Base-by-base conservation (phyloP, 2,113 vertebrate genomes). In the Vimba vimba region DNA sequence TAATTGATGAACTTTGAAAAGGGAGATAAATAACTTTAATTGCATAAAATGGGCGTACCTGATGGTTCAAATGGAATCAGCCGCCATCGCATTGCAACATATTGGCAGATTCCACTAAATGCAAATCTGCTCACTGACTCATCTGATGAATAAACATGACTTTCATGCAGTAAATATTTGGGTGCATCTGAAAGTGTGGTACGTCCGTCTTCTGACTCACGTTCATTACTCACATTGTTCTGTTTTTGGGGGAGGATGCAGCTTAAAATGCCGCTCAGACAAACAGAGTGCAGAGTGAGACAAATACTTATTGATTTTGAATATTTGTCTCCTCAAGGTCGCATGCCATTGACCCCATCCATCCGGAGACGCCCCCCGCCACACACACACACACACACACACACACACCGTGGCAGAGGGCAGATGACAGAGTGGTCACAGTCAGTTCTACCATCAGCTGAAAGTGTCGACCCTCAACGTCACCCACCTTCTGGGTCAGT, bases 21-120 rank as follows among this genome's bases (percentile, higher is more conserved):
- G 90, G 90, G 91, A 95, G 94, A 95, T 95, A 95, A 95, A 95
- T 95, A 95, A 95, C 94, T 96, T 94, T 95, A 94, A 94, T 94
- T 94, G 94, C 93, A 90, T 87, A 71, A 92, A 93, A 93, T 93
- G 92, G 91, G 92, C 92, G 91, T 93, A 91, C 92, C 90, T 91
- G 27, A 27, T 27, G 85, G 92, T 88, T 85, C 80, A 89, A 92
- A 93, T 88, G 91, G 93, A 94, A 93, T 92, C 93, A 90, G 47
- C 43, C n/a, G 8, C 15, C 91, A 88, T 91, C 91, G 90, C 91
- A 92, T 94, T 92, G 92, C 91, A 92, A 45, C 94, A 91, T 93
- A 90, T 92, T 90, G 89, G 84, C 89, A 79, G 73, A 77, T 85
- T 87, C 30, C 33, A 75, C 62, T 50, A 81, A 66, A 78, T 59